Evolutionary conservation across 2,888 invertebrate genomes (phyloP), one percentile per base, ranked within the genome.

Genomic region (Pardosa pseudoannulata): DNA sequence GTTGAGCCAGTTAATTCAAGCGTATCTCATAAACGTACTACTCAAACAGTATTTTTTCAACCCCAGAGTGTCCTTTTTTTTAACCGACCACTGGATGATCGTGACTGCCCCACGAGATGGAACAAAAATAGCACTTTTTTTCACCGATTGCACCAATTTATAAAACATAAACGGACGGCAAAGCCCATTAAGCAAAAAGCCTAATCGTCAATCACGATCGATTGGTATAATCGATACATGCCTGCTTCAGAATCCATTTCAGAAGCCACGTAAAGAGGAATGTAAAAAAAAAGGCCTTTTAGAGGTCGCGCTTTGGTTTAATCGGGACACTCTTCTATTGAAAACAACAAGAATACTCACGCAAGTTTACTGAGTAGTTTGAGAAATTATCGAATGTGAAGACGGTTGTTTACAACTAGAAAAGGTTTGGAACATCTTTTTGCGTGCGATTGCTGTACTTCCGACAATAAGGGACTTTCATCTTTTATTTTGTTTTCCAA

Each of bases 221-320:
- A 79, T 79, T 36, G 36, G 70, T 23, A 36, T 32, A 67, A 67
- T 67, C 67, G 67, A 67, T 67, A 13, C 9, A 19, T 19, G 7
- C n/a, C 32, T 67, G 16, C 67, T 16, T 6, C 36, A 32, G 23
- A 67, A 67, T 32, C n/a, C 27, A 23, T 32, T 32, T 67, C 2
- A 11, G 16, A n/a, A 32, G 32, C n/a, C 29, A 7, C 7, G 19
- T 19, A 67, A 31, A 67, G 11, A 11, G n/a, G 1, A 56, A 23
- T 19, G 19, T 56, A 16, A 32, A 32, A 67, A 32, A 28, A 65
- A 31, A 39, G 56, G 50, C 16, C 41, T 39, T 50, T 16, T 46
- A 16, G 46, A 75, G 81, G 81, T 75, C 62, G 75, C 68, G 73
- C 81, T 81, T 81, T 29, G 67, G 13, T 72, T 32, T 65, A 46